Evolutionary conservation across 2,797 vertebrate genomes (phyloP).

Genomic region (Limnodromus scolopaceus): DNA sequence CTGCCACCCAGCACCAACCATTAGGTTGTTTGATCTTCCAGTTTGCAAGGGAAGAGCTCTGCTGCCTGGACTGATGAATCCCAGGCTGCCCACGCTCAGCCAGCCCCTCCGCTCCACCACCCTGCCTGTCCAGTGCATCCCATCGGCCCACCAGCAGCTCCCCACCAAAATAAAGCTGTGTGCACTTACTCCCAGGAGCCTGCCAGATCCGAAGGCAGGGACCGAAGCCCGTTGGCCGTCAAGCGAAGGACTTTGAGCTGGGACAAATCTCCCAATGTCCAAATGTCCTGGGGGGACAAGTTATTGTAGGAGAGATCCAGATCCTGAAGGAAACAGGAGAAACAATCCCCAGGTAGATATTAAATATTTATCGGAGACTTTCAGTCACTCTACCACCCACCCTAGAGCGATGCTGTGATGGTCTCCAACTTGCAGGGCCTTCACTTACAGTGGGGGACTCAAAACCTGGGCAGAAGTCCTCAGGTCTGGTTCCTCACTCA

Average conservation of each 20-base stretch:
- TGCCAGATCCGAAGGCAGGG: conserved; percentile 80
- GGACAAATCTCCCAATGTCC: conserved; percentile 77
- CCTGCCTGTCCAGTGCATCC: background rate
- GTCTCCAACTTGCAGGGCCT: background rate
- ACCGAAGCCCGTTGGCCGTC: conserved; percentile 83
- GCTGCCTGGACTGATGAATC: background rate
- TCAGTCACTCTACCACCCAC: background rate
- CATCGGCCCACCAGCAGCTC: accelerated
- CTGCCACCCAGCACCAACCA: background rate
- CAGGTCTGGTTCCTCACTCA: background rate
- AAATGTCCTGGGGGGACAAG: conserved; percentile 76
- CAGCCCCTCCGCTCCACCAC: background rate
- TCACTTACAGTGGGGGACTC: background rate
- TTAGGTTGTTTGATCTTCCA: background rate
- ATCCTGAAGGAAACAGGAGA: conserved; percentile 71
- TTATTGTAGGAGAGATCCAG: conserved; percentile 90
- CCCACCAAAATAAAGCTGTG: accelerated
- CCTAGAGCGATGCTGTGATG: background rate
- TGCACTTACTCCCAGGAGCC: conserved; percentile 58
- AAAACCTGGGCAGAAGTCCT: background rate
- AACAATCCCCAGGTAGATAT: background rate
- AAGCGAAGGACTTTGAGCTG: conserved; percentile 84
- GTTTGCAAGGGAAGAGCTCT: background rate
- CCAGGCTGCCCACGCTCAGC: background rate
- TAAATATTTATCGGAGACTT: background rate